Conservation (phyloP, 2,113 vertebrate species). For the Megatriorchis doriae region DNA sequence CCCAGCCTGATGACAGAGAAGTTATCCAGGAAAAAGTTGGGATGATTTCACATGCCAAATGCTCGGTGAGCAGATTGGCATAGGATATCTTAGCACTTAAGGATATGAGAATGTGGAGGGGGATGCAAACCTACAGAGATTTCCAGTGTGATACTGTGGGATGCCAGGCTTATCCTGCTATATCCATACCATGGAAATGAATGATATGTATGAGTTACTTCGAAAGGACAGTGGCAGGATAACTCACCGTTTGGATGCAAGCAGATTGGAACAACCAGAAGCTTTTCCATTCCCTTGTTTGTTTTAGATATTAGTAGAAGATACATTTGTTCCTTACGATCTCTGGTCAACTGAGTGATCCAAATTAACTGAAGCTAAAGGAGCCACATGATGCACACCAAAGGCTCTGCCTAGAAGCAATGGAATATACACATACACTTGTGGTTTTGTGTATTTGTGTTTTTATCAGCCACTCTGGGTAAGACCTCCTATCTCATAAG, state of each 20-base stretch:
- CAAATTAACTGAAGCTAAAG: background rate
- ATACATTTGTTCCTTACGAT: background rate
- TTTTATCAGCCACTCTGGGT: background rate
- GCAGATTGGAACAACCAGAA: background rate
- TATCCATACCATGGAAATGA: background rate
- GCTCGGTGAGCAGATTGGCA: background rate
- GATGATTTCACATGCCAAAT: background rate
- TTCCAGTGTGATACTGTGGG: background rate
- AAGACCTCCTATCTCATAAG: background rate
- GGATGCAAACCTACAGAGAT: background rate
- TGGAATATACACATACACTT: background rate
- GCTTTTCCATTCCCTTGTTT: background rate
- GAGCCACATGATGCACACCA: background rate
- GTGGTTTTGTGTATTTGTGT: background rate
- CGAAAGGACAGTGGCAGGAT: background rate
- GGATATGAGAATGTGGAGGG: background rate
- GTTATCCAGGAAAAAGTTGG: background rate
- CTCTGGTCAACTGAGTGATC: background rate
- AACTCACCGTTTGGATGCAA: background rate
- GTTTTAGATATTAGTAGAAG: background rate
- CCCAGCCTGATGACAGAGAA: background rate
- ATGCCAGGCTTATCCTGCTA: background rate
- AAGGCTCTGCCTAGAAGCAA: background rate
- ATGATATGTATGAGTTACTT: background rate
- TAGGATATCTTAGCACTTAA: background rate